Evolutionary conservation across 2,113 vertebrate species (phyloP).

Genomic region (Antigone vipio): DNA sequence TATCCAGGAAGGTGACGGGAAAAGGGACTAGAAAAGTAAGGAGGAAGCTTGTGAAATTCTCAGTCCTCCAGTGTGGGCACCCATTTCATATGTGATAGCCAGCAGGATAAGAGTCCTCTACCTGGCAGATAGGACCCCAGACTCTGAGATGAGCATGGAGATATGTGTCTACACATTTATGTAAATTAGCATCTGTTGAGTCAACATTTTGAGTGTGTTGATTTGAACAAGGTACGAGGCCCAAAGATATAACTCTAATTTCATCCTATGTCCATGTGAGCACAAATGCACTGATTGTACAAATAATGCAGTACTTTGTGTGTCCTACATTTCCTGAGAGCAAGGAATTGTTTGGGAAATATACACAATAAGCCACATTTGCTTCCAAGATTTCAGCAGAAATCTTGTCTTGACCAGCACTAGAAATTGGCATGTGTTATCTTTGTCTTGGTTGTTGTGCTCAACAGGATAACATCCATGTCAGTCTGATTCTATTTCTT

Average conservation of each 20-base stretch:
- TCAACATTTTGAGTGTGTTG: background rate
- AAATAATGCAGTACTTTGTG: background rate
- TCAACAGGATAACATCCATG: background rate
- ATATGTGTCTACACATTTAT: background rate
- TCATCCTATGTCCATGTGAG: background rate
- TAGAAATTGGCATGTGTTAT: background rate
- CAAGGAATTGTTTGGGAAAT: background rate
- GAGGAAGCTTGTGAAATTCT: background rate
- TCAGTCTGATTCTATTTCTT: background rate
- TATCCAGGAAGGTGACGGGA: background rate
- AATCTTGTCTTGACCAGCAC: background rate
- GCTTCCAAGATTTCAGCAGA: background rate
- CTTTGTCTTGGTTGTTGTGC: background rate
- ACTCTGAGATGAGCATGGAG: background rate
- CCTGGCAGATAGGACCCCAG: background rate
- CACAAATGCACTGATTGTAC: background rate
- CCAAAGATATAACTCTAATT: background rate
- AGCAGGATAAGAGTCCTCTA: background rate
- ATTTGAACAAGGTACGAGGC: background rate
- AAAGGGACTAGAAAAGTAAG: background rate
- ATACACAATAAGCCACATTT: background rate
- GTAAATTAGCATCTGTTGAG: background rate
- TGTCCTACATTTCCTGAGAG: background rate
- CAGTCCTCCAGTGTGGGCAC: rapidly evolving
- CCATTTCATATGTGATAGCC: background rate